Evolutionary conservation across 30 jellyfish, hydroid and myxozoan species (phyloP).

Genomic region (Chrysaora quinquecirrha): DNA sequence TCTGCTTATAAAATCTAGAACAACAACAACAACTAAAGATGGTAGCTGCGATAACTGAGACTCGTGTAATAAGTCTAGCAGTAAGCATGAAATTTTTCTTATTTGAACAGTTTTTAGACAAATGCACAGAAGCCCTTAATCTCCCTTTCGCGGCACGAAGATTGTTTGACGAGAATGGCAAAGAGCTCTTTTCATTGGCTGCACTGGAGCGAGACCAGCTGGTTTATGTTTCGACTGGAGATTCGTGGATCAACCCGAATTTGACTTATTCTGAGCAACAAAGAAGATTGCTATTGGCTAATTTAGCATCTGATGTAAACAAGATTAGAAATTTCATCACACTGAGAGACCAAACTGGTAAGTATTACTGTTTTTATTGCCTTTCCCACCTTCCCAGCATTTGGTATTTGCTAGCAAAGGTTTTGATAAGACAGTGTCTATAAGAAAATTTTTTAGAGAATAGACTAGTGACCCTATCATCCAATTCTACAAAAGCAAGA

Average conservation of each 20-base stretch:
- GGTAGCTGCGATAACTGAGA: too few species aligned
- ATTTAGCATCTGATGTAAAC: constrained; percentile 79
- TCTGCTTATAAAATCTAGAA: too few species aligned
- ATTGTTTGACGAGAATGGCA: constrained; percentile 77
- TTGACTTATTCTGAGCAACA: constrained; percentile 72
- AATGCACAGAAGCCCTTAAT: constrained; percentile 76
- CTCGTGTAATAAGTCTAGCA: too few species aligned
- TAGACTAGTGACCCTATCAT: too few species aligned
- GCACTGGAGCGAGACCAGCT: constrained; percentile 67
- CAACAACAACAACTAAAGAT: too few species aligned
- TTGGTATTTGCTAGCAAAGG: too few species aligned
- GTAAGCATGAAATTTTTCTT: background rate
- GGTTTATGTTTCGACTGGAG: constrained; percentile 91
- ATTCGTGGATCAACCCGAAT: constrained; percentile 82
- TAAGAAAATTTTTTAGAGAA: too few species aligned
- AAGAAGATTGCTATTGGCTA: constrained; percentile 73
- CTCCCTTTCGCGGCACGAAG: constrained; percentile 95
- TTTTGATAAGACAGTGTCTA: too few species aligned
- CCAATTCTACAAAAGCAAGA: too few species aligned
- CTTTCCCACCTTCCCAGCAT: too few species aligned
- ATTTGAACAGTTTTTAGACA: constrained; percentile 68
- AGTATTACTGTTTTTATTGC: too few species aligned
- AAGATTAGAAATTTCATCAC: constrained; percentile 54
- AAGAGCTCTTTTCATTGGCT: constrained; percentile 58
- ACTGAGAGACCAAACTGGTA: constrained; percentile 74